Base-by-base conservation (phyloP, 2,888 invertebrate species). In the Suillia variegata region DNA sequence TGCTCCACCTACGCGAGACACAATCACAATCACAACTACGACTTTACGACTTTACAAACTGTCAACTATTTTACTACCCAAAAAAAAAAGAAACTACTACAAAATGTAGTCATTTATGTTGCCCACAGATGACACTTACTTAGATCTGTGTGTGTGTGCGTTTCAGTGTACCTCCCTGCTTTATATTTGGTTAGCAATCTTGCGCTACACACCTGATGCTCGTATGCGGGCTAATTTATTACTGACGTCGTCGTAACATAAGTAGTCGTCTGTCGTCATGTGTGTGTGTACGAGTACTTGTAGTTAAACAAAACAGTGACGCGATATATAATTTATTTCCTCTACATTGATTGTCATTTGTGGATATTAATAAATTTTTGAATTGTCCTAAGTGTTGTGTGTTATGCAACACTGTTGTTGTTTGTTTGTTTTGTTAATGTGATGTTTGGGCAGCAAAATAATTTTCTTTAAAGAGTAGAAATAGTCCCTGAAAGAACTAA, bases 181-280 rank as follows among this genome's bases (percentile, higher is more conserved):
- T 4, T 8, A 6, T 10, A 38, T 8, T 38, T n/a, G n/a, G 45
- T 17, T 13, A 13, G 17, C 20, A 4, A 5, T 5, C 17, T 20
- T 17, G 65, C 62, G 24, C 17, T 20, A 5, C 56, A 64, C 66
- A 66, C 66, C 66, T 66, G 66, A 66, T 66, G 66, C 66, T 66
- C 50, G 54, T 38, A 72, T 73, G 74, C 74, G 72, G 72, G 72
- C 72, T 72, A 70, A 72, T 72, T 72, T 74, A 73, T 72, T 64
- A 70, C 70, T 26, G 26, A 10, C 26, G 26, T 26, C 26, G 6
- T 6, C 10, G 26, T 26, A 26, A 26, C 26, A 10, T 26, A 10
- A 26, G 10, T 26, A 6, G 5, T 26, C 26, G 26, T 26, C 5
- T 26, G 5, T 26, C 5, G 10, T 26, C 6, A 6, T 26, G 5